Evolutionary conservation across 1,140 invertebrate genomes (phyloP).

Genomic region (Calliopsis andreniformis): DNA sequence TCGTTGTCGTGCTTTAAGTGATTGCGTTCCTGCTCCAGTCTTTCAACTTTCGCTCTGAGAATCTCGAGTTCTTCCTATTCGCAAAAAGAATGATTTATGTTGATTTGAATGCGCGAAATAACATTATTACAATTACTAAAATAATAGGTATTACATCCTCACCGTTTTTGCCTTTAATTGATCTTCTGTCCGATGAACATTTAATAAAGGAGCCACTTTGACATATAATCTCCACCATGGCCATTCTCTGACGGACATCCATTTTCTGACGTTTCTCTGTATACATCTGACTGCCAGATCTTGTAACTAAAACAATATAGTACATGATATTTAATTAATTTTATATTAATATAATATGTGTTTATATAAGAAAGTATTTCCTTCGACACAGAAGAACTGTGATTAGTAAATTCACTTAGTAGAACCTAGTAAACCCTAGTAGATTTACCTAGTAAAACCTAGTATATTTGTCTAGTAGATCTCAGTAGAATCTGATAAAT

Average conservation of each 20-base stretch:
- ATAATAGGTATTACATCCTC: slow-evolving; percentile 62
- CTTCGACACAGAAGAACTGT: no score
- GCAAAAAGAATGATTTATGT: slow-evolving; percentile 1
- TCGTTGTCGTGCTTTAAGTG: slow-evolving; percentile 94
- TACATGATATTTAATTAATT: slow-evolving; percentile 33
- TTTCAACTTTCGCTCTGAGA: slow-evolving; percentile 91
- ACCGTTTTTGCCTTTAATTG: slow-evolving; percentile 90
- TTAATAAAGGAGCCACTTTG: slow-evolving; percentile 93
- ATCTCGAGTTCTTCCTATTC: slow-evolving; percentile 91
- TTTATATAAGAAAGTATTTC: no score
- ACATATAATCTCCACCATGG: slow-evolving; percentile 97
- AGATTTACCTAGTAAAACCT: no score
- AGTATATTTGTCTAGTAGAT: no score
- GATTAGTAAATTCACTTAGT: no score
- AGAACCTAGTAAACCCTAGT: no score
- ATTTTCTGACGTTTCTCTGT: slow-evolving; percentile 95
- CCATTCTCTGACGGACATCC: slow-evolving; percentile 95
- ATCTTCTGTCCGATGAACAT: slow-evolving; percentile 96
- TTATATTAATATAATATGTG: neutral
- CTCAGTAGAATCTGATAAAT: no score
- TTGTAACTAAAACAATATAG: slow-evolving; percentile 83
- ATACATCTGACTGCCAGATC: slow-evolving; percentile 95
- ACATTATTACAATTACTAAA: neutral
- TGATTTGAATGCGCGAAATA: neutral
- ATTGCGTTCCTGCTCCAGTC: slow-evolving; percentile 91